Percentiles rank a stretch among this genome's conserved stretches.
These are phyloP conservation scores for Drosophila varians DNA, from an alignment of 1,140 invertebrate genomes.

Conservation along the genomic window DNA sequence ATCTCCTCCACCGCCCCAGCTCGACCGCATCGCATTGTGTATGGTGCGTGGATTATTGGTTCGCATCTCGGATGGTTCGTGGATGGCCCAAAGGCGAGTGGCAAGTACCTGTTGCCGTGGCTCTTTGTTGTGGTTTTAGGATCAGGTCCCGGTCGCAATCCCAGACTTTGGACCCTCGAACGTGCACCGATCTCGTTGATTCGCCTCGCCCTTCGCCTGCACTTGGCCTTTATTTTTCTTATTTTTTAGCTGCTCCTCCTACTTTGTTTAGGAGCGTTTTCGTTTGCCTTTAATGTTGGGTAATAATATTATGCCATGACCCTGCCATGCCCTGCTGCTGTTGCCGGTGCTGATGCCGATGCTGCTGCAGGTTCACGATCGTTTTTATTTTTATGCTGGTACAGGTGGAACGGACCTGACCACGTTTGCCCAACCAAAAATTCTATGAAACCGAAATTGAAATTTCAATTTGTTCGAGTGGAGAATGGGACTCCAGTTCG, in stretches of 20 bases:
- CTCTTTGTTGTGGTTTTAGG: constrained; percentile 58
- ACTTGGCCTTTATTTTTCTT: constrained; percentile 35
- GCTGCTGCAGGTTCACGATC: constrained; percentile 68
- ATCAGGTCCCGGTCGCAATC: constrained; percentile 42
- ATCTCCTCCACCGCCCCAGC: constrained; percentile 43
- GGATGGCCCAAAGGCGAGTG: constrained; percentile 68
- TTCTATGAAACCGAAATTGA: constrained; percentile 45
- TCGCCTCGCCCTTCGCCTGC: constrained; percentile 45
- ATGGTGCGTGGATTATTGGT: constrained; percentile 77
- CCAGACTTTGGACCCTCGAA: constrained; percentile 29
- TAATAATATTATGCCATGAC: constrained; percentile 78
- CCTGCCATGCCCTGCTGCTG: constrained; percentile 18
- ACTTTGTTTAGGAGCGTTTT: constrained; percentile 72
- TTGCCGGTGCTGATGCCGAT: constrained; percentile 8
- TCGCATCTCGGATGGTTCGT: constrained; percentile 56
- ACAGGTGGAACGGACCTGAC: constrained; percentile 59
- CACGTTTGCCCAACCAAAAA: constrained; percentile 9
- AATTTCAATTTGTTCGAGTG: constrained; percentile 39
- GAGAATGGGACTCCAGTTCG: constrained; percentile 1
- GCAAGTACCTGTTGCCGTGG: constrained; percentile 79
- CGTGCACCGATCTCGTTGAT: constrained; percentile 63
- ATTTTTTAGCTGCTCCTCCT: constrained; percentile 25
- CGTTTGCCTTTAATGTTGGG: constrained; percentile 75
- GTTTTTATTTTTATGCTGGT: constrained; percentile 77
- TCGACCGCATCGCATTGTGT: constrained; percentile 36